These are phyloP conservation scores for Cistogaster globosa DNA, from an alignment of 2,888 invertebrate genomes.

Conservation along the genomic window DNA sequence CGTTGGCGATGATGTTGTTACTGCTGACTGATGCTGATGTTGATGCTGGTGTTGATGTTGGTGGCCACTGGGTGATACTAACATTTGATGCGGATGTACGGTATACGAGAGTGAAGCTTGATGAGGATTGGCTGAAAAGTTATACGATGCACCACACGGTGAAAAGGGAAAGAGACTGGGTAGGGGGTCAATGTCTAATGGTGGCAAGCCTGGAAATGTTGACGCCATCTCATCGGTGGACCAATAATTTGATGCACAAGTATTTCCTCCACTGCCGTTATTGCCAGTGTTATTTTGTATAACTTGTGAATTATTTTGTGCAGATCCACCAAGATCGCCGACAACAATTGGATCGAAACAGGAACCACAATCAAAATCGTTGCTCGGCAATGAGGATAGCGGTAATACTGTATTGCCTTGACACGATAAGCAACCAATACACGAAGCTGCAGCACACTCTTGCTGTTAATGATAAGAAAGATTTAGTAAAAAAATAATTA, in stretches of 20 bases:
- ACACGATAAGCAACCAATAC: conserved; percentile 83
- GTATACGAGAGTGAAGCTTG: conserved; percentile 84
- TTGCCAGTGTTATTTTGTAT: conserved; percentile 74
- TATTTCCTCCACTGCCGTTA: conserved; percentile 60
- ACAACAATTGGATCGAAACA: conserved; percentile 81
- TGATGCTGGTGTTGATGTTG: conserved; percentile 69
- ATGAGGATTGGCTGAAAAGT: conserved; percentile 83
- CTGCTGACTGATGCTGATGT: conserved; percentile 46
- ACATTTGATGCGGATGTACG: conserved; percentile 87
- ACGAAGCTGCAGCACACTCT: conserved; percentile 83
- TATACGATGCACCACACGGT: conserved; percentile 90
- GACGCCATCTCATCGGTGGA: conserved; percentile 90
- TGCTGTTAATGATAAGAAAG: conserved; percentile 74
- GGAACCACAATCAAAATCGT: conserved; percentile 83
- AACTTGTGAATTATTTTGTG: conserved; percentile 77
- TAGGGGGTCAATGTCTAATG: conserved; percentile 93
- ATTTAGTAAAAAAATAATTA: not conserved
- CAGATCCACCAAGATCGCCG: conserved; percentile 76
- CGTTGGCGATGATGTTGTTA: conserved; percentile 69
- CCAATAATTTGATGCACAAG: conserved; percentile 84
- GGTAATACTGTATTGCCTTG: conserved; percentile 82
- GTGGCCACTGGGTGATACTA: conserved; percentile 84
- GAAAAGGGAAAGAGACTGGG: conserved; percentile 94
- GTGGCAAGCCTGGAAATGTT: conserved; percentile 90
- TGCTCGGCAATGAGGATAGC: conserved; percentile 81